These are phyloP conservation scores for Myopa testacea DNA, from an alignment of 2,888 invertebrate species.

Conservation along the genomic window DNA sequence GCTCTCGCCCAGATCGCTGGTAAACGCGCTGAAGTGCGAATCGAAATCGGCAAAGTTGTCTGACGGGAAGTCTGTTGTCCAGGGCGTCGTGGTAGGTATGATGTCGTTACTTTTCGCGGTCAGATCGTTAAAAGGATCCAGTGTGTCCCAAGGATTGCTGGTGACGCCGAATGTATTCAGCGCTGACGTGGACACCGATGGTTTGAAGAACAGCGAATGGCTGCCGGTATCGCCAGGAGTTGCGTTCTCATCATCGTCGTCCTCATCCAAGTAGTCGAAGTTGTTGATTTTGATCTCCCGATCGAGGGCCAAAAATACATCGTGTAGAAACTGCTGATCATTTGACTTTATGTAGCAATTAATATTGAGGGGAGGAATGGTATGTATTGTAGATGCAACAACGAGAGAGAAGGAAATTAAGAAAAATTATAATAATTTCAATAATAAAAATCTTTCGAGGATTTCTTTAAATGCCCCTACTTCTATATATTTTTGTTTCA, in stretches of 20 bases:
- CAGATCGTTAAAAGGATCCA: constrained; percentile 58
- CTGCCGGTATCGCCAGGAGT: constrained; percentile 49
- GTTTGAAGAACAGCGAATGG: constrained; percentile 39
- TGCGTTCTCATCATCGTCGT: constrained; percentile 56
- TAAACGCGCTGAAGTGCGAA: constrained; percentile 62
- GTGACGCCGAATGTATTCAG: constrained; percentile 46
- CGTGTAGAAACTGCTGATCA: constrained; percentile 47
- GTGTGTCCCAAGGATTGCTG: constrained; percentile 60
- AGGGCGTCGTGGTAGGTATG: constrained; percentile 48
- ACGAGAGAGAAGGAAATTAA: neutral
- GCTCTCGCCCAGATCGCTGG: constrained; percentile 59
- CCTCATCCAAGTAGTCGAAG: constrained; percentile 57
- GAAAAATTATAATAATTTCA: neutral
- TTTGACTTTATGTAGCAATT: constrained; percentile 24
- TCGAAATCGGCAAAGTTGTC: constrained; percentile 68
- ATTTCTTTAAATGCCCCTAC: neutral
- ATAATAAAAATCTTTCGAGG: too few species aligned
- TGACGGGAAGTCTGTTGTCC: constrained; percentile 59
- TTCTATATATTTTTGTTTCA: neutral
- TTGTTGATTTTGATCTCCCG: constrained; percentile 53
- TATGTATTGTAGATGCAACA: neutral
- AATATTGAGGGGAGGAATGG: neutral
- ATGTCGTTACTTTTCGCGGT: constrained; percentile 47
- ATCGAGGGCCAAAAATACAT: constrained; percentile 58
- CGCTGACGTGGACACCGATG: constrained; percentile 40